Base-by-base conservation (phyloP, 92 coral and sea anemone species). In the Epizoanthus rinbou region DNA sequence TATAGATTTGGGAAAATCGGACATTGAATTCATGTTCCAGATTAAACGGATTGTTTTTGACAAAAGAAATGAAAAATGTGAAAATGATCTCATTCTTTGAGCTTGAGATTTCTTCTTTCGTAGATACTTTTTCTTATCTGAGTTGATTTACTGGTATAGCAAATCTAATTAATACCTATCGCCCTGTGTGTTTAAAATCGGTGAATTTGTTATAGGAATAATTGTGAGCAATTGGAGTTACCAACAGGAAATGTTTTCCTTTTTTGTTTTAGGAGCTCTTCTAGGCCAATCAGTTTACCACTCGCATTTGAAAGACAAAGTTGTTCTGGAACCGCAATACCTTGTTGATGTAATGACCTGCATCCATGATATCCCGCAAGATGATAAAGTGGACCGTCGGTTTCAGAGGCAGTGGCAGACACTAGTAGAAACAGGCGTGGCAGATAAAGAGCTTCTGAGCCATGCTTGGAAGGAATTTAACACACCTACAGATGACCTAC, bases 321-420 rank as follows among this genome's bases (percentile, higher is more conserved):
- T 89, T 9, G 92, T 91, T 31, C 64, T 91, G 33, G 84, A 86
- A 21, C 94, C 94, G 4, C 94, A 91, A 68, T 82, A 79, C 70
- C 89, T 91, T 33, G 94, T 91, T 31, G 85, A 91, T 59, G 89
- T 91, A 17, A 91, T 91, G 94, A 91, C 94, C 39, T 23, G 90
- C 45, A 37, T 91, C 59, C 90, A 91, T 59, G 94, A 91, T 8
- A 89, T 89, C n/a, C 76, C 78, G 25, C 56, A 45, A 2, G 57
- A 64, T 22, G 17, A 65, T 64, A 74, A 67, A 64, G 79, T 68
- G 9, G 84, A 83, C 15, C 92, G 92, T 25, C 88, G 76, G 57
- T 87, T 75, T 25, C 45, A 62, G 35, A 31, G 17, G 21, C 84
- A 88, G 7, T 88, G 92, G 87, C 11, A 79, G 23, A 53, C 19